Evolutionary conservation across 2,888 invertebrate species (phyloP), one percentile per base, ranked within the genome.

Genomic region (Aelia acuminata): DNA sequence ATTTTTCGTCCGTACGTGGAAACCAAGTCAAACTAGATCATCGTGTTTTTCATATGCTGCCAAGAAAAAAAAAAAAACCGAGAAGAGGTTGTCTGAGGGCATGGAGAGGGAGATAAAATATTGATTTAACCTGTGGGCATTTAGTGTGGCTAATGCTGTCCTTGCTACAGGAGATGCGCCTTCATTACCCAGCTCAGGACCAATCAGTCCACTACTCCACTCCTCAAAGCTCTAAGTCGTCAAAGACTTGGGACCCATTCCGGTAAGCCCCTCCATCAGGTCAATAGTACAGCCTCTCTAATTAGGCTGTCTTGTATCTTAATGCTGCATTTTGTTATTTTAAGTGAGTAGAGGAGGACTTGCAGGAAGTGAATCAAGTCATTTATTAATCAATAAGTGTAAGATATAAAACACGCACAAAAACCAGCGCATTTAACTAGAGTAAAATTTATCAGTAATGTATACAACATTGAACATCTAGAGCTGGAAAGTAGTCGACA

Each of bases 121-220:
- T 80, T 80, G 80, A 80, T 80, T 47, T 80, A 80, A 80, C 80
- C 80, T 80, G 80, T 22, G 80, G 43, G 35, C 80, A 80, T 80
- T 80, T 80, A 80, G 80, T 80, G 80, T 80, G 80, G 43, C 80
- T 80, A 80, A 80, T 80, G 80, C 80, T n/a, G 8, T 5, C 8
- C 80, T 80, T 3, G n/a, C 75, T 22, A 22, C 43, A 13, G 43
- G 43, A n/a, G 43, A 47, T n/a, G 63, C 63, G 63, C 80, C 47
- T 47, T 80, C 80, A 80, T 80, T 80, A 80, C 80, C 43, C 43
- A 8, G 2, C n/a, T n/a, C 43, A 43, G 43, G 13, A n/a, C n/a
- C 80, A 80, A 80, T 80, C n/a, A 43, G 80, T 47, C 80, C 57
- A 26, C n/a, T n/a, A 49, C 49, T 49, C 49, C 49, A 49, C 8